These are phyloP conservation scores for Amphipoea oculea DNA, from an alignment of 2,888 invertebrate genomes.

Conservation along the genomic window DNA sequence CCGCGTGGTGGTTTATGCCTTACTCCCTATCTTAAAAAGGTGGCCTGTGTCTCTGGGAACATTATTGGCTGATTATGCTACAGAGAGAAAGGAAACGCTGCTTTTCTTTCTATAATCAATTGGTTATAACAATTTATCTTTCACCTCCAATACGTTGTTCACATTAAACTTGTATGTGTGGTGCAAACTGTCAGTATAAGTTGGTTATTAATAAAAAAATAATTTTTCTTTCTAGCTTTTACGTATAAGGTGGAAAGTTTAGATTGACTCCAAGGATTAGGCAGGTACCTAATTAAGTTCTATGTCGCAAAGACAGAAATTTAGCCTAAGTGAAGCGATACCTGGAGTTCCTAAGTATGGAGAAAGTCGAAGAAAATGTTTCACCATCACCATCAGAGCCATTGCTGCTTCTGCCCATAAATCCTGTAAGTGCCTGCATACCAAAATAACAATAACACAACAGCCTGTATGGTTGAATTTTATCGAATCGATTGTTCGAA, in stretches of 20 bases:
- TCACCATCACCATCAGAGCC: slow-evolving; percentile 28
- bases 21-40: too few species aligned
- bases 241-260: not conserved
- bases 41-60: not conserved
- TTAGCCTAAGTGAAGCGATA: not conserved
- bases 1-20: too few species aligned
- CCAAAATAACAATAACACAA: not conserved
- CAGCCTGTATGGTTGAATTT: too few species aligned
- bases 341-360: slow-evolving; percentile 36
- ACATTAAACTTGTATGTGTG: not conserved
- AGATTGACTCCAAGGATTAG: slow-evolving; percentile 1
- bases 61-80: not conserved
- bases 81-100: not conserved
- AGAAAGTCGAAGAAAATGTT: slow-evolving; percentile 30
- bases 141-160: not conserved
- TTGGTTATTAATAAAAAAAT: too few species aligned
- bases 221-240: slow-evolving; percentile 3
- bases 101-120: not conserved
- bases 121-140: not conserved
- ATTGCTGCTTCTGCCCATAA: slow-evolving; percentile 36
- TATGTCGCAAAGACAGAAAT: not conserved
- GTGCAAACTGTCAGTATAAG: too few species aligned
- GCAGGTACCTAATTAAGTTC: not conserved
- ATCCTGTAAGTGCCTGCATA: slow-evolving; percentile 37
- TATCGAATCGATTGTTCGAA: not conserved